Conservation (phyloP, 2,888 invertebrate species). For the Helleia helle region DNA sequence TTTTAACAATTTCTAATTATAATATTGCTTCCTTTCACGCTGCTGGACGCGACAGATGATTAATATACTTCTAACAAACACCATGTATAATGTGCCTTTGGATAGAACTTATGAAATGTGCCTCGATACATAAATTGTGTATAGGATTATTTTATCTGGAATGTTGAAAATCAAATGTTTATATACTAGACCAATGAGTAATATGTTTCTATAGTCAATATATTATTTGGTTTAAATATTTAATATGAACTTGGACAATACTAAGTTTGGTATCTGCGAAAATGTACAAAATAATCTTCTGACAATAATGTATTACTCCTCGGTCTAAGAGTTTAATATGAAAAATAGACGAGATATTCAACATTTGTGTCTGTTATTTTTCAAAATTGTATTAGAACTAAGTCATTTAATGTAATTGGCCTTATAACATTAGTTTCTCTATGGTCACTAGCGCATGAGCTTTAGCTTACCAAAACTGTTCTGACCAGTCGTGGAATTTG, state of each 20-base stretch:
- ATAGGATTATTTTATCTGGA: conserved; percentile 13
- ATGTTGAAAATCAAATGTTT: conserved; percentile 5
- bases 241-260: no score
- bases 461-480: conserved; percentile 12
- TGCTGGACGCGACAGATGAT: conserved; percentile 47
- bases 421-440: neutral
- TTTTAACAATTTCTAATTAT: conserved; percentile 18
- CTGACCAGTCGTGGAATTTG: conserved; percentile 9
- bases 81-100: conserved; percentile 40
- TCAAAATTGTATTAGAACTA: conserved; percentile 15
- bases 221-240: no score
- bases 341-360: conserved; percentile 2
- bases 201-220: no score
- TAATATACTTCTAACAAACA: conserved; percentile 18
- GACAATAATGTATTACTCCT: neutral
- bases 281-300: neutral
- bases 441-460: conserved; percentile 1
- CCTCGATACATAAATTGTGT: conserved; percentile 25
- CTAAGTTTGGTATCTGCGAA: no score
- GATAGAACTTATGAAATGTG: conserved; percentile 38
- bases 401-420: conserved; percentile 16
- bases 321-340: neutral
- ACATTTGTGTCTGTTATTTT: conserved; percentile 5
- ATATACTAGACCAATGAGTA: no score
- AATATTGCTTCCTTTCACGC: conserved; percentile 48